Percentiles rank a stretch among this genome's conserved stretches.
Evolutionary conservation across 2,113 vertebrate species (phyloP).

Genomic region (Vimba vimba): DNA sequence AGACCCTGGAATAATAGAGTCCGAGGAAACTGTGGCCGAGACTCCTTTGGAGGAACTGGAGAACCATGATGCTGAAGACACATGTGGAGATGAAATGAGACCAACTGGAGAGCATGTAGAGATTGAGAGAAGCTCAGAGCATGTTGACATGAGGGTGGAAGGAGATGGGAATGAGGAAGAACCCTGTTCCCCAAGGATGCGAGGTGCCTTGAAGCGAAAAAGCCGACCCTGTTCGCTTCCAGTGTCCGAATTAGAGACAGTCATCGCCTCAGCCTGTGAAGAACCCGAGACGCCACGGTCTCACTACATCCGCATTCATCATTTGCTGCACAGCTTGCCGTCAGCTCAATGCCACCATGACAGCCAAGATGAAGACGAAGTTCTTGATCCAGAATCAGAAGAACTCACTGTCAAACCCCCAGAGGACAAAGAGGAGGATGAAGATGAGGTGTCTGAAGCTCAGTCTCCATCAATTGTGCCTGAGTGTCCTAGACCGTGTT

Average conservation of each 20-base stretch:
- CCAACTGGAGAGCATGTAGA: slow-evolving; percentile 60
- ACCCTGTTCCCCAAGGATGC: slow-evolving; percentile 71
- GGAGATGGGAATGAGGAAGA: slow-evolving; percentile 55
- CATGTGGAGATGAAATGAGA: slow-evolving; percentile 26
- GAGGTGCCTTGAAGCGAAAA: slow-evolving; percentile 78
- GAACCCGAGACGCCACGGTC: slow-evolving; percentile 94
- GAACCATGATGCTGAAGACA: slow-evolving; percentile 6
- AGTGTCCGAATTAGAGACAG: slow-evolving; percentile 93
- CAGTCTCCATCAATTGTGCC: slow-evolving; percentile 67
- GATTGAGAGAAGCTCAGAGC: slow-evolving; percentile 50
- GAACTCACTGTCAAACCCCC: slow-evolving; percentile 54
- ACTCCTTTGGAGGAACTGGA: slow-evolving; percentile 15
- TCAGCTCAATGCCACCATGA: slow-evolving; percentile 76
- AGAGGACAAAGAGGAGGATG: slow-evolving; percentile 76
- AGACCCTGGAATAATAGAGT: slow-evolving; percentile 55
- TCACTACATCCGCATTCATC: slow-evolving; percentile 95
- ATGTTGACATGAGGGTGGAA: slow-evolving; percentile 38
- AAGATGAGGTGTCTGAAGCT: slow-evolving; percentile 70
- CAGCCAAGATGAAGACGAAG: slow-evolving; percentile 74
- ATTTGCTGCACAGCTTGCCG: slow-evolving; percentile 93
- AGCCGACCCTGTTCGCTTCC: slow-evolving; percentile 91
- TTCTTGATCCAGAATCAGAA: slow-evolving; percentile 62
- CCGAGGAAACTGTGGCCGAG: slow-evolving; percentile 35
- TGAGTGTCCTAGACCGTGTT: slow-evolving; percentile 72
- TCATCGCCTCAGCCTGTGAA: slow-evolving; percentile 89